These are phyloP conservation scores for Eulimnadia texana DNA, from an alignment of 1,140 invertebrate species.

Conservation along the genomic window DNA sequence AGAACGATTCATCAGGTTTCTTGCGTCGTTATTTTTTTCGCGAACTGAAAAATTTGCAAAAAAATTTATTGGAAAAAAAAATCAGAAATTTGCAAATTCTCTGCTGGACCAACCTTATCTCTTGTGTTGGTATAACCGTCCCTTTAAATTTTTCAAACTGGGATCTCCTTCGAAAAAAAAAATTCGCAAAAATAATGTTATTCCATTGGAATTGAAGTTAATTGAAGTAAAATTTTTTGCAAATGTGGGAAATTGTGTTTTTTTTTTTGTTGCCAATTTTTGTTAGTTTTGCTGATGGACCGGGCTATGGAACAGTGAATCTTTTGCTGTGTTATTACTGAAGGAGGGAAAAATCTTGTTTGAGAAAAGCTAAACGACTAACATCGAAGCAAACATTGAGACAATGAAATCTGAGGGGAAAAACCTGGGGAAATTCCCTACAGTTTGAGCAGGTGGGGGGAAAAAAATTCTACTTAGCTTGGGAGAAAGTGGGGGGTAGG, in stretches of 20 bases:
- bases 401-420: background rate
- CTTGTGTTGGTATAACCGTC: background rate
- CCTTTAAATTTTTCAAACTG: background rate
- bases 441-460: background rate
- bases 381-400: background rate
- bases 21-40: background rate
- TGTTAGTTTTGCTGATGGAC: constrained; percentile 1
- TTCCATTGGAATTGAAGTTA: constrained; percentile 4
- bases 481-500: background rate
- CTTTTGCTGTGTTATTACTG: background rate
- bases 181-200: too few species aligned
- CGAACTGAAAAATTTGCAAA: background rate
- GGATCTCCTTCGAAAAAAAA: too few species aligned
- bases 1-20: background rate
- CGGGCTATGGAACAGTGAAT: constrained; percentile 5
- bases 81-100: background rate
- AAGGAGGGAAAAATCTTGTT: background rate
- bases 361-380: background rate
- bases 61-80: background rate
- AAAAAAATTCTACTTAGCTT: background rate
- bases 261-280: constrained; percentile 3
- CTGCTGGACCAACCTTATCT: background rate
- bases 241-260: background rate
- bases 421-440: background rate
- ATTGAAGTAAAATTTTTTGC: too few species aligned